These are phyloP conservation scores for Chromis chromis DNA, from an alignment of 2,797 vertebrate genomes.

Conservation along the genomic window DNA sequence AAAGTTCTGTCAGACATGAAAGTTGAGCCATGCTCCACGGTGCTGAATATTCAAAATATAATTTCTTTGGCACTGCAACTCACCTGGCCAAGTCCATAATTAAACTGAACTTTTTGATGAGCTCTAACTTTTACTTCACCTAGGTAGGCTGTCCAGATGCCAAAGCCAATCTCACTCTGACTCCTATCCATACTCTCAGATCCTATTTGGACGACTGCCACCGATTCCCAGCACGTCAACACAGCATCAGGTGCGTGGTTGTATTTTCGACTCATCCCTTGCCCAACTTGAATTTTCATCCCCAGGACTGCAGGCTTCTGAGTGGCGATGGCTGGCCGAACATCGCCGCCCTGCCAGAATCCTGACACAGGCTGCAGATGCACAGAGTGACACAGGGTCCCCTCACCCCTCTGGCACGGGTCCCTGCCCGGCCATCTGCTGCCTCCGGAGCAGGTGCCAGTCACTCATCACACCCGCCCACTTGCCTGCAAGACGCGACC, in stretches of 20 bases:
- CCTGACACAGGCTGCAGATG: conserved; percentile 77
- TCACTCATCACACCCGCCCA: conserved; percentile 63
- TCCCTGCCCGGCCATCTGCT: conserved; percentile 80
- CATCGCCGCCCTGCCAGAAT: conserved; percentile 64
- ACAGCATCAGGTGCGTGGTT: conserved; percentile 76
- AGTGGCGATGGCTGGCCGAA: conserved; percentile 59
- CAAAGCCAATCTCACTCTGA: conserved; percentile 49
- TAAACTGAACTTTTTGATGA: conserved; percentile 73
- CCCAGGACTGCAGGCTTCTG: conserved; percentile 50
- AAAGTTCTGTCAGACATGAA: conserved; percentile 7
- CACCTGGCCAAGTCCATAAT: conserved; percentile 48
- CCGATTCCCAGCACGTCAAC: conserved; percentile 52
- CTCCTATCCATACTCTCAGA: conserved; percentile 64
- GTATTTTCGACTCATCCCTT: conserved; percentile 73
- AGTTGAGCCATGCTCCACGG: conserved; percentile 17
- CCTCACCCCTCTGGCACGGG: conserved; percentile 68
- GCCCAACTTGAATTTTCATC: conserved; percentile 74
- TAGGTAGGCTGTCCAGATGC: conserved; percentile 63
- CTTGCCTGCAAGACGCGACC: conserved; percentile 45
- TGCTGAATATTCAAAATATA: conserved; percentile 41
- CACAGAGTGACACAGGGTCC: conserved; percentile 75
- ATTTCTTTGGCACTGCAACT: conserved; percentile 34
- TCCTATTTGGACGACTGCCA: conserved; percentile 75
- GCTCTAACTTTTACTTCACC: conserved; percentile 68
- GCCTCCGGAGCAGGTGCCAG: conserved; percentile 78